Conservation (phyloP, 2,113 vertebrate genomes). For the Ammodramus savannarum region DNA sequence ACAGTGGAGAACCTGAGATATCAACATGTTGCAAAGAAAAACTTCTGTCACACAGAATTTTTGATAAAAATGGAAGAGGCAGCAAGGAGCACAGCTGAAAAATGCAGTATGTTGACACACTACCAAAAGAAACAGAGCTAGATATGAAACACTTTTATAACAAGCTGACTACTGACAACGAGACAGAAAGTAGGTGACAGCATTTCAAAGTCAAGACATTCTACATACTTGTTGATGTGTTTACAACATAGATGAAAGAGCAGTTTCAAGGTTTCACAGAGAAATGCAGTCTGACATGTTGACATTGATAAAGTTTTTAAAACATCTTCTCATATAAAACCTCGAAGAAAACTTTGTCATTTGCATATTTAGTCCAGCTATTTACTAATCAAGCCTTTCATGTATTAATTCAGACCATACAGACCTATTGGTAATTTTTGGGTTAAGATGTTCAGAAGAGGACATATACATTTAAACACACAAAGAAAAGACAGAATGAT, state of each 20-base stretch:
- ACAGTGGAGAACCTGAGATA: slow-evolving; percentile 39
- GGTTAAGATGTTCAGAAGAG: not conserved
- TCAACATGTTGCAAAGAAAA: slow-evolving; percentile 47
- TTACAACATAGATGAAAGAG: slow-evolving; percentile 73
- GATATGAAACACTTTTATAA: slow-evolving; percentile 66
- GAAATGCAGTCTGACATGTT: slow-evolving; percentile 48
- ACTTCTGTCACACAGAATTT: slow-evolving; percentile 52
- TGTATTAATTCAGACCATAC: not conserved
- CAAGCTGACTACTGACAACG: slow-evolving; percentile 68
- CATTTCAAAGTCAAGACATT: slow-evolving; percentile 71
- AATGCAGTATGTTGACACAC: slow-evolving; percentile 18
- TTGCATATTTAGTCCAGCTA: slow-evolving; percentile 56
- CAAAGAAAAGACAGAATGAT: not conserved
- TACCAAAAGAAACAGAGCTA: slow-evolving; percentile 61
- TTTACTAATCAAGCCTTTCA: not conserved
- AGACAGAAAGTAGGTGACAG: slow-evolving; percentile 71
- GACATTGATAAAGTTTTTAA: slow-evolving; percentile 64
- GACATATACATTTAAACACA: not conserved
- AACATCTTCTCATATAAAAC: slow-evolving; percentile 33
- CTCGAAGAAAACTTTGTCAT: slow-evolving; percentile 59
- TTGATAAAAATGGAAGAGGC: slow-evolving; percentile 61
- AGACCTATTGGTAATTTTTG: not conserved
- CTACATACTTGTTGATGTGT: slow-evolving; percentile 73
- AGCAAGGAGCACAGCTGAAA: slow-evolving; percentile 41
- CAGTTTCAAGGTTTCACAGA: slow-evolving; percentile 58